Conservation (phyloP, 2,888 invertebrate species). For the Cephus nigrinus region DNA sequence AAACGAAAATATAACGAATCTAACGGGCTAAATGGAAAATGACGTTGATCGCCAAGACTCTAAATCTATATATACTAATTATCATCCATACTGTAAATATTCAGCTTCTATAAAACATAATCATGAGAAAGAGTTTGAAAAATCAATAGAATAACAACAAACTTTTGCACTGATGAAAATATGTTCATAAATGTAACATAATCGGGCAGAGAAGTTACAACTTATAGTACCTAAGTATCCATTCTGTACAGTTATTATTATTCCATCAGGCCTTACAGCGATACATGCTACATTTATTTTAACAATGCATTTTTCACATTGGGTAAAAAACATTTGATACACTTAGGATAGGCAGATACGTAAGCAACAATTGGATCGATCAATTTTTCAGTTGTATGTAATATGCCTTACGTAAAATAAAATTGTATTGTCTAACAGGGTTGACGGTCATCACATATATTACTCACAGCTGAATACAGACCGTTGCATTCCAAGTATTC, state of each 20-base stretch:
- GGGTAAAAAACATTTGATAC: neutral
- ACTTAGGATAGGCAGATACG: neutral
- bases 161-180: neutral
- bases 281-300: neutral
- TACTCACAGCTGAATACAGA: constrained; percentile 13
- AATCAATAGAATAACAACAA: neutral
- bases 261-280: neutral
- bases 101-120: neutral
- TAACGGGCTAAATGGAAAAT: neutral
- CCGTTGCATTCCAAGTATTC: constrained; percentile 32
- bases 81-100: neutral
- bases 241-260: neutral
- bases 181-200: neutral
- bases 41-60: neutral
- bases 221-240: neutral
- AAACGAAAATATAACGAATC: neutral
- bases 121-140: neutral
- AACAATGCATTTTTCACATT: neutral
- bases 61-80: neutral
- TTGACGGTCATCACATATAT: neutral
- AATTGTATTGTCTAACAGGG: neutral
- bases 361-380: neutral
- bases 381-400: neutral
- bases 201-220: too few species aligned
- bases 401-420: neutral